Conservation (phyloP, 2,888 invertebrate genomes). For the Sepiola atlantica region DNA sequence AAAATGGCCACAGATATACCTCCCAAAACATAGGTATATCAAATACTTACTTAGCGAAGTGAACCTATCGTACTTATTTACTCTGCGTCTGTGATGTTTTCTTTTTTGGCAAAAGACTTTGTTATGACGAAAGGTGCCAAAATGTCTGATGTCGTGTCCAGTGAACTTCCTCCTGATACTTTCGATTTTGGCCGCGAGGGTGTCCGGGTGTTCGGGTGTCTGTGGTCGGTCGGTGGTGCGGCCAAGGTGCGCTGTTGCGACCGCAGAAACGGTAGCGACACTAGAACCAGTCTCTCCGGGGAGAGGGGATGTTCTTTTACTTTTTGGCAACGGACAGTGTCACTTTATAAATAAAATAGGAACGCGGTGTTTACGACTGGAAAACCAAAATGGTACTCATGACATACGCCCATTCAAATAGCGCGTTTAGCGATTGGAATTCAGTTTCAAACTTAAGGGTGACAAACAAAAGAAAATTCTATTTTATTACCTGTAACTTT, state of each 20-base stretch:
- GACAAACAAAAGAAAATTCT: too few species aligned
- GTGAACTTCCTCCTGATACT: background rate
- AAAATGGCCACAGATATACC: too few species aligned
- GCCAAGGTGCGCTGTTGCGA: too few species aligned
- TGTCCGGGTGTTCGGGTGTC: too few species aligned
- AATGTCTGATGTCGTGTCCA: background rate
- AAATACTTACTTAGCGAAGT: background rate
- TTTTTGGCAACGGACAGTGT: background rate
- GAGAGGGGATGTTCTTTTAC: background rate
- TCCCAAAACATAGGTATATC: background rate
- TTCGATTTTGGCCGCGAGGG: conserved; percentile 8
- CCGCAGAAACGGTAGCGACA: background rate
- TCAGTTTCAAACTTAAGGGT: too few species aligned
- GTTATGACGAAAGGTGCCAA: background rate
- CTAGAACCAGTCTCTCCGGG: background rate
- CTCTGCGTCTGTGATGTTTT: background rate
- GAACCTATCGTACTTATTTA: background rate
- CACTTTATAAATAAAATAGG: background rate
- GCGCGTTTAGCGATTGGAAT: too few species aligned
- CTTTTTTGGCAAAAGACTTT: background rate
- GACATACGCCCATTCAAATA: too few species aligned
- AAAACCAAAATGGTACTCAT: too few species aligned
- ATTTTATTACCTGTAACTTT: too few species aligned
- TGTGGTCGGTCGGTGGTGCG: background rate
- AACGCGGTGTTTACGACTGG: background rate